A percentile compares a stretch with the other conserved stretches of the same genome.
Conservation (phyloP, 2,113 vertebrate species). For the Amblyopsis rosae region DNA sequence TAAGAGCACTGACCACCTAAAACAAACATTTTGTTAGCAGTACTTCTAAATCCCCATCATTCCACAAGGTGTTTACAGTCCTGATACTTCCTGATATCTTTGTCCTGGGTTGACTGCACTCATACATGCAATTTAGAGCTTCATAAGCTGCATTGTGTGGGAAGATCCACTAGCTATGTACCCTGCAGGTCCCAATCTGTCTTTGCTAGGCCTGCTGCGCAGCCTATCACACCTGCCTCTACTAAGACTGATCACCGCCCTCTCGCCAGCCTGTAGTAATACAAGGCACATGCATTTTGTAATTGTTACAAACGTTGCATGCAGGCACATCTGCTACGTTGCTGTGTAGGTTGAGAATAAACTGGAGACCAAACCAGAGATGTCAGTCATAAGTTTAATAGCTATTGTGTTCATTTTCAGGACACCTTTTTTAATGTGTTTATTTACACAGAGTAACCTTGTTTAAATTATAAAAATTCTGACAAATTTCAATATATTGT, state of each 20-base stretch:
- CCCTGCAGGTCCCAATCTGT: slow-evolving; percentile 70
- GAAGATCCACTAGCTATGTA: slow-evolving; percentile 48
- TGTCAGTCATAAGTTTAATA: neutral
- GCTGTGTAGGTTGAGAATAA: neutral
- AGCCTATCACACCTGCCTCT: slow-evolving; percentile 51
- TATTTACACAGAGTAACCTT: neutral
- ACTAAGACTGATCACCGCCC: slow-evolving; percentile 71
- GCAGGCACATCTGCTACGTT: neutral
- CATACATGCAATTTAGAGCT: slow-evolving; percentile 51
- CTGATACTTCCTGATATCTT: slow-evolving; percentile 11
- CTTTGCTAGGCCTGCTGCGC: slow-evolving; percentile 68
- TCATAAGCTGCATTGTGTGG: slow-evolving; percentile 36
- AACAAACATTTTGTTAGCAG: no score
- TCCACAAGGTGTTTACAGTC: slow-evolving; percentile 11
- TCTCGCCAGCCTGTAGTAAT: slow-evolving; percentile 56
- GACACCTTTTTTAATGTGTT: neutral
- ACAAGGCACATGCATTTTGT: slow-evolving; percentile 60
- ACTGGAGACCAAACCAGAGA: neutral
- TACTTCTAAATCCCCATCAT: no score
- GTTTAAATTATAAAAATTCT: neutral
- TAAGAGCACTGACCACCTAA: no score
- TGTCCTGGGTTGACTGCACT: slow-evolving; percentile 36
- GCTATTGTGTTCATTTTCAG: neutral
- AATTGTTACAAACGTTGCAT: slow-evolving; percentile 55
- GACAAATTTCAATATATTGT: neutral